Evolutionary conservation across 2,888 invertebrate genomes (phyloP).

Genomic region (Agriopis leucophaearia): DNA sequence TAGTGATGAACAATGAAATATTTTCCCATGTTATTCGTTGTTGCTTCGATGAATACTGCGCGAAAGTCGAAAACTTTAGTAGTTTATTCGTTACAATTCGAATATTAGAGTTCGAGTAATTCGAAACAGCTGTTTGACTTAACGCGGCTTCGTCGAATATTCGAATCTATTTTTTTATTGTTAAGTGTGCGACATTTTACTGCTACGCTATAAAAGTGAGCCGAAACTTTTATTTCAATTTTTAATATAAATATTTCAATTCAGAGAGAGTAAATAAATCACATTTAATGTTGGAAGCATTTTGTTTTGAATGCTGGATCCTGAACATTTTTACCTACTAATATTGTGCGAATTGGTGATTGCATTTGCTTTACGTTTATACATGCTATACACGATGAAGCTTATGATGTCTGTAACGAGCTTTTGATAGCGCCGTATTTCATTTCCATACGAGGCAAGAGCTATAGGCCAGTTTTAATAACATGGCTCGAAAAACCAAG

Average conservation of each 20-base stretch:
- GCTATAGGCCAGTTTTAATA: neutral
- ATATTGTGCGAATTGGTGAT: slow-evolving; percentile 12
- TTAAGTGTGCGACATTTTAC: slow-evolving; percentile 30
- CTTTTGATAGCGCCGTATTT: slow-evolving; percentile 52
- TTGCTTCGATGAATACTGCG: neutral
- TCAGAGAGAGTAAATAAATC: slow-evolving; percentile 4
- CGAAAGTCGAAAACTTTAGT: neutral
- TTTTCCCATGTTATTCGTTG: neutral
- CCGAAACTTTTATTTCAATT: slow-evolving; percentile 17
- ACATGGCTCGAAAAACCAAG: neutral
- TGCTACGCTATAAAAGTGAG: slow-evolving; percentile 17
- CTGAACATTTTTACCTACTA: no score
- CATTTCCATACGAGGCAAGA: slow-evolving; percentile 34
- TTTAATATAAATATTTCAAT: slow-evolving; percentile 15
- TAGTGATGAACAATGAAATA: neutral
- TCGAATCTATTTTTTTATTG: slow-evolving; percentile 21
- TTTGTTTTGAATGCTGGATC: no score
- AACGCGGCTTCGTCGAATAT: slow-evolving; percentile 14
- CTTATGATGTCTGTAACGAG: slow-evolving; percentile 55
- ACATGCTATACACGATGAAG: slow-evolving; percentile 36
- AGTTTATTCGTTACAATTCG: slow-evolving; percentile 22
- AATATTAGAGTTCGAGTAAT: slow-evolving; percentile 18
- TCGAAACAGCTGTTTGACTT: slow-evolving; percentile 27
- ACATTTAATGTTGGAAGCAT: neutral
- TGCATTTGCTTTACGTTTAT: slow-evolving; percentile 41